Percentiles rank a stretch among this genome's conserved stretches.
Conservation (phyloP, 2,888 invertebrate genomes). For the Macrophya annulata region DNA sequence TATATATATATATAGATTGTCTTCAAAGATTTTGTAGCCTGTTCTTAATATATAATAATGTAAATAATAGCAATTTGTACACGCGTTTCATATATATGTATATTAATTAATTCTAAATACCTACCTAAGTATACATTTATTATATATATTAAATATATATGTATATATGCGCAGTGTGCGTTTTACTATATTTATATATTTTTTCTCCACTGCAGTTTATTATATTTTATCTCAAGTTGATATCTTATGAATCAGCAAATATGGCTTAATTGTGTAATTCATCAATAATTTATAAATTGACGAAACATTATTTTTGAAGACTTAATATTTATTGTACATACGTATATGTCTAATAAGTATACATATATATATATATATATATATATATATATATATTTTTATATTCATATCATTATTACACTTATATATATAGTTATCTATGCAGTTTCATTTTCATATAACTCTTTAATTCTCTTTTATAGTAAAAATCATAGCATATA, state of each 20-base stretch:
- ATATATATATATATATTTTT: neutral
- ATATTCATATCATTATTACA: neutral
- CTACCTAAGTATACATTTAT: too few species aligned
- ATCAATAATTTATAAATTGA: conserved; percentile 12
- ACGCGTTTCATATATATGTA: conserved; percentile 3
- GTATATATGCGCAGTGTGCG: conserved; percentile 6
- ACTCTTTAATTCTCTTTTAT: too few species aligned
- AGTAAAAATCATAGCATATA: conserved; percentile 27
- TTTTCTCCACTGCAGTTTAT: neutral
- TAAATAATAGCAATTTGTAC: conserved; percentile 43
- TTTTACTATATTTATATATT: conserved; percentile 20
- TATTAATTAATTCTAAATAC: neutral
- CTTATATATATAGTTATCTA: neutral
- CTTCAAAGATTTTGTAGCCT: conserved; percentile 38
- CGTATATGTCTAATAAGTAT: too few species aligned
- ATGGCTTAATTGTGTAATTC: neutral
- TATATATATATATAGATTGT: conserved; percentile 43
- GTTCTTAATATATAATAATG: conserved; percentile 3
- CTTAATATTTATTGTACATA: conserved; percentile 11
- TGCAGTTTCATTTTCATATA: neutral
- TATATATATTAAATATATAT: too few species aligned
- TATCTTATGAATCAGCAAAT: neutral
- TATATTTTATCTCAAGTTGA: conserved; percentile 2
- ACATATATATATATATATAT: neutral
- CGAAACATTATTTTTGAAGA: neutral